phyloP scores from a whole-genome alignment of 2,113 vertebrate species.

The Tupaia tana region DNA sequence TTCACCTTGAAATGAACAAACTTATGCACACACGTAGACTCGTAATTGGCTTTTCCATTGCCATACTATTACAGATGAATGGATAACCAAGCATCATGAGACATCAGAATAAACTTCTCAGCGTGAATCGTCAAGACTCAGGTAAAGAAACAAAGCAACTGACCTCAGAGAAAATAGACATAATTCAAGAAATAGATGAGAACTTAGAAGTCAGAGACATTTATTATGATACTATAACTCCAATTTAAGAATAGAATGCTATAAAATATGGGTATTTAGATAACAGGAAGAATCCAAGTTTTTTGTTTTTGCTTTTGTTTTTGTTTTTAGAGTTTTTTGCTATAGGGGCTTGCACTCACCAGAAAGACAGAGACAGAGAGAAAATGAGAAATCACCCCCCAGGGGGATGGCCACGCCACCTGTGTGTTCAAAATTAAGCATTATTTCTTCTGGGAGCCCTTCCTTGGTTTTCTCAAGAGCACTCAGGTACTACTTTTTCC shows the following conservation, averaged over 20 bases:
- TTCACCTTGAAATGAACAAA: background rate
- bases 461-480: background rate
- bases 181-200: background rate
- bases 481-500: background rate
- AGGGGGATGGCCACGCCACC: background rate
- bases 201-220: slow-evolving; percentile 22
- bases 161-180: slow-evolving; percentile 30
- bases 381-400: no score
- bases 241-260: background rate
- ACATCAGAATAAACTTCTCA: background rate
- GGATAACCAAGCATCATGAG: background rate
- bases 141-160: background rate
- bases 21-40: background rate
- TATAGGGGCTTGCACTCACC: no score
- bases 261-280: background rate
- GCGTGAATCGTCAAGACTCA: background rate
- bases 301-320: no score
- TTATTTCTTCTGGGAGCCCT: background rate
- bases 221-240: background rate
- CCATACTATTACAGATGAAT: background rate
- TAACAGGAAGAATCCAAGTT: background rate
- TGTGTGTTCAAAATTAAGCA: background rate
- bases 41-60: background rate
- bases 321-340: no score
- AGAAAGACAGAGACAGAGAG: no score